These are phyloP conservation scores for Platysternon megacephalum DNA, from an alignment of 2,113 vertebrate species.

Conservation along the genomic window DNA sequence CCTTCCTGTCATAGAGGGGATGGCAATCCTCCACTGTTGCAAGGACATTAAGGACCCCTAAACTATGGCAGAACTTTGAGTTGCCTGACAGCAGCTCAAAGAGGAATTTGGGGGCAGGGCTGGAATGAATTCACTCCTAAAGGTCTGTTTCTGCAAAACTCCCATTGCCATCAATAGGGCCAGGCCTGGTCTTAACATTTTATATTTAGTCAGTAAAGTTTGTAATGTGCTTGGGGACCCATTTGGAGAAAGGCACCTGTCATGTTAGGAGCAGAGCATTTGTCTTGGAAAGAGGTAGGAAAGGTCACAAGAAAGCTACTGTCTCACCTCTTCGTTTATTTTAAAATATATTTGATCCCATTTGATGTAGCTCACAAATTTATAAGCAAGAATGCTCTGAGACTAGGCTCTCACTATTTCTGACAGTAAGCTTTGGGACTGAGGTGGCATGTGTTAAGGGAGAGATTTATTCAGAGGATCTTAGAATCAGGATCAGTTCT, in stretches of 20 bases:
- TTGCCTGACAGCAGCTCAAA: not conserved
- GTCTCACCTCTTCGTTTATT: not conserved
- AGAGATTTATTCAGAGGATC: constrained; percentile 29
- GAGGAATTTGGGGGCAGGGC: not conserved
- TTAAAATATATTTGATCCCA: constrained; percentile 29
- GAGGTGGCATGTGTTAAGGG: not conserved
- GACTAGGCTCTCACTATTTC: constrained; percentile 4
- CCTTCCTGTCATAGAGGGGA: not conserved
- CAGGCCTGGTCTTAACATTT: not conserved
- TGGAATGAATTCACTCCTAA: not conserved
- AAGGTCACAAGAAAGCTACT: constrained; percentile 10
- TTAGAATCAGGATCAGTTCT: constrained; percentile 17
- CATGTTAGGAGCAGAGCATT: not conserved
- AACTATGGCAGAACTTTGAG: not conserved
- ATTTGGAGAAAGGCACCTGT: not conserved
- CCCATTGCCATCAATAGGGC: not conserved
- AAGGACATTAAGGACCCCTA: not conserved
- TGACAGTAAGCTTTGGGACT: constrained; percentile 4
- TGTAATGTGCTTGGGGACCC: not conserved
- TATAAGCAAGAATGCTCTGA: constrained; percentile 15
- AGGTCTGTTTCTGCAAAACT: not conserved
- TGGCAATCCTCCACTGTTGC: rapidly evolving
- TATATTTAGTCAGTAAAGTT: not conserved
- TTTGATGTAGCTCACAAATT: not conserved
- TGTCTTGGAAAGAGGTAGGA: not conserved